Conservation (phyloP, 2,888 invertebrate genomes). For the Cistogaster globosa region DNA sequence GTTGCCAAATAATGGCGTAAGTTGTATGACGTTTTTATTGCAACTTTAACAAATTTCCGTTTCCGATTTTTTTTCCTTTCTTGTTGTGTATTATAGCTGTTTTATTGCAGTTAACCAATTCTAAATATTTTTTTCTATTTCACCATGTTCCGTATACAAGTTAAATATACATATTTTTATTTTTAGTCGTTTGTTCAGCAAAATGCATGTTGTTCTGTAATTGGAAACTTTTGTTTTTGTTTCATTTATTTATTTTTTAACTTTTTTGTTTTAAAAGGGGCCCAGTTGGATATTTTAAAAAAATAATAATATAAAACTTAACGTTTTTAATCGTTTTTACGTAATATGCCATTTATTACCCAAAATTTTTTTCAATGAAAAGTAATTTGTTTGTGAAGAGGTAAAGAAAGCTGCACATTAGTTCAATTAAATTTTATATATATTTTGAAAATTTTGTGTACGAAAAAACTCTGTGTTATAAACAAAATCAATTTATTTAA, state of each 20-base stretch:
- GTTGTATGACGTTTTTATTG: slow-evolving; percentile 59
- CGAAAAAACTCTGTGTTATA: no score
- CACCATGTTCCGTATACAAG: slow-evolving; percentile 7
- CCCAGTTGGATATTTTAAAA: slow-evolving; percentile 36
- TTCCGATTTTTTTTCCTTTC: slow-evolving; percentile 48
- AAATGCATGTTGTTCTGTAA: slow-evolving; percentile 15
- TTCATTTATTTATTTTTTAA: no score
- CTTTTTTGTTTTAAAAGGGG: not conserved
- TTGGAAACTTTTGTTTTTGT: not conserved
- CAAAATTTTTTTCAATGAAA: slow-evolving; percentile 2
- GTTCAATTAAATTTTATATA: slow-evolving; percentile 43
- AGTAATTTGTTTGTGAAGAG: slow-evolving; percentile 11
- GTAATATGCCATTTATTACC: slow-evolving; percentile 39
- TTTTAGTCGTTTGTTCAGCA: not conserved
- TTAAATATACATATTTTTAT: slow-evolving; percentile 4
- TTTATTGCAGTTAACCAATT: slow-evolving; percentile 47
- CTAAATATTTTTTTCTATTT: slow-evolving; percentile 53
- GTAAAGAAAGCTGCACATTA: slow-evolving; percentile 6
- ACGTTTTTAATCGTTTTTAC: slow-evolving; percentile 13
- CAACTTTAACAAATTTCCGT: slow-evolving; percentile 70
- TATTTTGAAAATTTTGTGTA: no score
- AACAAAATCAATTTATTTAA: no score
- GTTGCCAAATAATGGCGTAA: slow-evolving; percentile 58
- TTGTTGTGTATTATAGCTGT: slow-evolving; percentile 17
- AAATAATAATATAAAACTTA: not conserved